These are phyloP conservation scores for Luscinia luscinia DNA, from an alignment of 2,797 vertebrate species.

Conservation along the genomic window DNA sequence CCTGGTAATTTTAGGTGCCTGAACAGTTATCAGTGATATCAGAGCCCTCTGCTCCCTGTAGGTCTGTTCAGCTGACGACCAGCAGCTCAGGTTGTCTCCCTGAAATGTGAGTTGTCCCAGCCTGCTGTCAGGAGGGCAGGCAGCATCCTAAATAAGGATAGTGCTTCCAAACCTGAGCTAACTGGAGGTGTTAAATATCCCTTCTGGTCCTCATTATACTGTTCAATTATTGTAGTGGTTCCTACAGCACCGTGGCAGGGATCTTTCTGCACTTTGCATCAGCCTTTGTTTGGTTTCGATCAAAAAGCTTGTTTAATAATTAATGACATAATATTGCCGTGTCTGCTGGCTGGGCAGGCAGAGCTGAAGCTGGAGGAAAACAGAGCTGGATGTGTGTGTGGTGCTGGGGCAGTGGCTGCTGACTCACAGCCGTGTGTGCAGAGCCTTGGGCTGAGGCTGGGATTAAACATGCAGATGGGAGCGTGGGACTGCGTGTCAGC, in stretches of 20 bases:
- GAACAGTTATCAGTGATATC: background rate
- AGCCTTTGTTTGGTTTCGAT: background rate
- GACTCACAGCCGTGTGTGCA: background rate
- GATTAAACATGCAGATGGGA: background rate
- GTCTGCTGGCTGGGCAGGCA: background rate
- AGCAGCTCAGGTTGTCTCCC: background rate
- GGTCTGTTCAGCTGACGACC: background rate
- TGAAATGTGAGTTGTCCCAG: background rate
- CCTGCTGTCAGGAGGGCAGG: background rate
- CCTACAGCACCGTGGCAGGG: background rate
- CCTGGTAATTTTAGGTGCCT: background rate
- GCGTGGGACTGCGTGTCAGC: background rate
- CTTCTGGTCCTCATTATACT: background rate
- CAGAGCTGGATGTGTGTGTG: background rate
- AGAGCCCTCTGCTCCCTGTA: background rate
- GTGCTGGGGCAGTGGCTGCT: background rate
- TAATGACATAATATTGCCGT: background rate
- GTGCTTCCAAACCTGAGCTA: background rate
- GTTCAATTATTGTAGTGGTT: background rate
- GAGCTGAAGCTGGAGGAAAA: background rate
- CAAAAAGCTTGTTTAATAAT: constrained; percentile 11
- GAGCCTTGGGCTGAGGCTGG: background rate
- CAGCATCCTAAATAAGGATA: background rate
- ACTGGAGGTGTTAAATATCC: background rate
- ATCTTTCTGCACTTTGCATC: background rate